Conservation (phyloP, 1,140 invertebrate species). For the Anastatus disparis region DNA sequence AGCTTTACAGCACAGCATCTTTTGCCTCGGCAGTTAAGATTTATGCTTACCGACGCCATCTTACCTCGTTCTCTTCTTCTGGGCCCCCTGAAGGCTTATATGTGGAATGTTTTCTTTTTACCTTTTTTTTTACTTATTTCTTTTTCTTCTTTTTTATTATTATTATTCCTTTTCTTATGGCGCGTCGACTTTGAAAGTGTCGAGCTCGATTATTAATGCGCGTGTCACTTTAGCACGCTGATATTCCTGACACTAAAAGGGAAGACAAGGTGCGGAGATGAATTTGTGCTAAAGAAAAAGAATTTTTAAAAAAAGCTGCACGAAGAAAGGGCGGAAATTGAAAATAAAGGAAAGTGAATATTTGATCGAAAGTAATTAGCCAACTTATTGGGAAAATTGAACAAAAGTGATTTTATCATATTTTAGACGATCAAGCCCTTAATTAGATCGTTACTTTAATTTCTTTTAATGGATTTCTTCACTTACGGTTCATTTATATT, state of each 20-base stretch:
- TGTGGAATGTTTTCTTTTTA: background rate
- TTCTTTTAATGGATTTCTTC: too few species aligned
- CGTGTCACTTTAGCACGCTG: slow-evolving; percentile 7
- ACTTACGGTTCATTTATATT: too few species aligned
- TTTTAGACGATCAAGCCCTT: too few species aligned
- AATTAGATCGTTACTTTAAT: too few species aligned
- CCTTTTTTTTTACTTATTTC: too few species aligned
- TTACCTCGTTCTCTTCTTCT: background rate
- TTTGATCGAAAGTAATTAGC: background rate
- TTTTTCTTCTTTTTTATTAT: background rate
- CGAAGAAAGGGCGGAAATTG: background rate
- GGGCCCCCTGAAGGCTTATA: background rate
- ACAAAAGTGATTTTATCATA: too few species aligned
- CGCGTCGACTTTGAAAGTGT: background rate
- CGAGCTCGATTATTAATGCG: slow-evolving; percentile 21
- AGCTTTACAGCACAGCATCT: background rate
- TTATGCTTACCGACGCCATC: slow-evolving; percentile 28
- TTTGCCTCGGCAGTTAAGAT: background rate
- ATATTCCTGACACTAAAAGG: background rate
- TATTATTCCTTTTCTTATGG: too few species aligned
- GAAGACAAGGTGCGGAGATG: background rate
- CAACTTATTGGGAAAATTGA: too few species aligned
- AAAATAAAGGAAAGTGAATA: background rate
- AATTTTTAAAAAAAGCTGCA: too few species aligned
- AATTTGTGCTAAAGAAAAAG: too few species aligned